These are phyloP conservation scores for Spizaetus ornatus DNA, from an alignment of 2,113 vertebrate species.

Conservation along the genomic window DNA sequence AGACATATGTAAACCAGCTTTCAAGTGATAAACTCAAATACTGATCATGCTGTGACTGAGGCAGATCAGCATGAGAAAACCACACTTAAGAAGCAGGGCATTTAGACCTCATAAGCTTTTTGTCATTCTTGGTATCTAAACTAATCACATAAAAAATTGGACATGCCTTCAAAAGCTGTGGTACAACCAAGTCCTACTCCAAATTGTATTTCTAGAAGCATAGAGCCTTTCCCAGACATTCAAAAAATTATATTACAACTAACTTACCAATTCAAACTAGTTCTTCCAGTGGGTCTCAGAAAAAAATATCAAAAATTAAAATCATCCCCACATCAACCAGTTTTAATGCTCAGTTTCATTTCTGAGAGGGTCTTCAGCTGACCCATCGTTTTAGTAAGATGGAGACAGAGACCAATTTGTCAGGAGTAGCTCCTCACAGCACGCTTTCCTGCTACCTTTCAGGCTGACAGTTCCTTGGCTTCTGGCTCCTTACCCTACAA, in stretches of 20 bases:
- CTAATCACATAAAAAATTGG: not conserved
- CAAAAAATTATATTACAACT: not conserved
- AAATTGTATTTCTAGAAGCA: not conserved
- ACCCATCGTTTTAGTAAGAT: not conserved
- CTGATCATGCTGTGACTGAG: not conserved
- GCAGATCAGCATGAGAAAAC: not conserved
- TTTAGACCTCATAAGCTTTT: not conserved
- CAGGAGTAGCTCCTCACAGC: not conserved
- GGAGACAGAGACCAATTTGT: not conserved
- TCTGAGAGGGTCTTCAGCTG: not conserved
- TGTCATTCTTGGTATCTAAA: not conserved
- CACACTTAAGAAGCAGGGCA: not conserved
- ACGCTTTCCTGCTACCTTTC: not conserved
- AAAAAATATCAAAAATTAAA: not conserved
- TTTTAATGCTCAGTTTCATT: not conserved
- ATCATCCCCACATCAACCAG: not conserved
- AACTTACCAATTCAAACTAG: not conserved
- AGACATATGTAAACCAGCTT: not conserved
- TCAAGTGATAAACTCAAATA: not conserved
- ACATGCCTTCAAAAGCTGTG: not conserved
- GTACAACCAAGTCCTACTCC: not conserved
- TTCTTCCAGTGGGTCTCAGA: not conserved
- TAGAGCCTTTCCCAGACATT: not conserved
- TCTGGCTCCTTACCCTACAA: not conserved
- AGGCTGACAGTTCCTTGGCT: not conserved